These are phyloP conservation scores for Ariopsis seemanni DNA, from an alignment of 2,113 vertebrate species.

Conservation along the genomic window DNA sequence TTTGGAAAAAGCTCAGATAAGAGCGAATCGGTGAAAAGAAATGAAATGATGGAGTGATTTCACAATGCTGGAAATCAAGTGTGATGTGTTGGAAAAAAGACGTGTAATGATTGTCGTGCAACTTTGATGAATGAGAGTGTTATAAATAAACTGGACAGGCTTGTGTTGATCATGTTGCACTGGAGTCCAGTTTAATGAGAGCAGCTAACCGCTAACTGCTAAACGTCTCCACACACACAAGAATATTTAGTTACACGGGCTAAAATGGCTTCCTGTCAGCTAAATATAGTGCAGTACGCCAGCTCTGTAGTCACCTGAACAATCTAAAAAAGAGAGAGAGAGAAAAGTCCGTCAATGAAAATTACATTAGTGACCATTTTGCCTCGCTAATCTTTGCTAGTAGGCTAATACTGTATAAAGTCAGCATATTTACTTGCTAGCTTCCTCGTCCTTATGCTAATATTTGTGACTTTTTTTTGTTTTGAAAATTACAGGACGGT, in stretches of 20 bases:
- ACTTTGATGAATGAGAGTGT: not conserved
- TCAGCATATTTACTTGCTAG: not conserved
- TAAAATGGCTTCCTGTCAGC: not conserved
- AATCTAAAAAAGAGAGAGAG: accelerated
- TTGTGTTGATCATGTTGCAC: not conserved
- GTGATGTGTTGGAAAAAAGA: not conserved
- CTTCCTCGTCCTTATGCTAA: not conserved
- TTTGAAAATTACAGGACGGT: not conserved
- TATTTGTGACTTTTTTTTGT: not conserved
- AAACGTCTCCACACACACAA: not conserved
- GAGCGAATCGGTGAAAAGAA: not conserved
- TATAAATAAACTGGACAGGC: not conserved
- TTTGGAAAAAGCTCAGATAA: not conserved
- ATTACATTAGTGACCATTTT: not conserved
- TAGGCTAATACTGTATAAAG: not conserved
- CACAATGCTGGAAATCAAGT: not conserved
- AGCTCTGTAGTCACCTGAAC: not conserved
- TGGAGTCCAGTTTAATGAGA: not conserved
- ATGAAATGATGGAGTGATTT: not conserved
- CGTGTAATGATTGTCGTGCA: not conserved
- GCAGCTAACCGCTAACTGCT: slow-evolving; percentile 28
- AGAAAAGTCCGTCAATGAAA: not conserved
- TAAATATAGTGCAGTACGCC: not conserved
- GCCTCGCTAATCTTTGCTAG: not conserved
- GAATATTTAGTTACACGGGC: not conserved